Evolutionary conservation across 2,113 vertebrate species (phyloP), one percentile per base, ranked within the genome.

Genomic region (Gila orcuttii): DNA sequence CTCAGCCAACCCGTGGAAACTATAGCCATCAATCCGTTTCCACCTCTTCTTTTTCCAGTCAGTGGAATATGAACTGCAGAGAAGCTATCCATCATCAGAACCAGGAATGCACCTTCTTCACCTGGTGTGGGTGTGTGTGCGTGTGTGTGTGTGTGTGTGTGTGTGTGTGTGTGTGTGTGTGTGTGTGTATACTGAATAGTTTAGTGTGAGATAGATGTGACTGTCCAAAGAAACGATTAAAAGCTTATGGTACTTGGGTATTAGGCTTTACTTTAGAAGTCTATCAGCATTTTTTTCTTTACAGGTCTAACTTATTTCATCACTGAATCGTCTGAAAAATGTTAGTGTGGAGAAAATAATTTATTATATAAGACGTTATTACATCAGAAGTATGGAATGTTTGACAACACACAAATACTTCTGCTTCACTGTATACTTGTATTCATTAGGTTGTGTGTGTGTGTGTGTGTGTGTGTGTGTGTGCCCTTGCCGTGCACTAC

Each of bases 1-100:
- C 36, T 64, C 31, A 7, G 31, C 80, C 57, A 55, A 71, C 66
- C 3, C 2, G 64, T 86, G 82, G 71, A 90, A 88, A 85, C 31
- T 73, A 74, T 50, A 81, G 77, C 88, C 73, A 88, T 90, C 74
- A 86, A 86, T 90, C 85, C 55, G 17, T 57, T 28, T 55, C 47
- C 77, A 66, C 55, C 39, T 73, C 42, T 76, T 66, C 57, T 52
- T 79, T 82, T 79, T 85, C 68, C 73, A 79, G 42, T 39, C 64
- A 75, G 80, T 91, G 92, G 92, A 90, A 93, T 91, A 92, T 91
- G 80, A 45, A 86, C 88, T 66, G 62, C 84, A 79, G 68, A 79
- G 68, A 79, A 91, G 87, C 88, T 80, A 93, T 94, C 87, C 55
- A 86, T 94, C 92, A 93, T 94, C 92, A 93, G 87, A 88, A 8